Conservation (phyloP, 1,140 invertebrate genomes). For the Eubasilissa regina region DNA sequence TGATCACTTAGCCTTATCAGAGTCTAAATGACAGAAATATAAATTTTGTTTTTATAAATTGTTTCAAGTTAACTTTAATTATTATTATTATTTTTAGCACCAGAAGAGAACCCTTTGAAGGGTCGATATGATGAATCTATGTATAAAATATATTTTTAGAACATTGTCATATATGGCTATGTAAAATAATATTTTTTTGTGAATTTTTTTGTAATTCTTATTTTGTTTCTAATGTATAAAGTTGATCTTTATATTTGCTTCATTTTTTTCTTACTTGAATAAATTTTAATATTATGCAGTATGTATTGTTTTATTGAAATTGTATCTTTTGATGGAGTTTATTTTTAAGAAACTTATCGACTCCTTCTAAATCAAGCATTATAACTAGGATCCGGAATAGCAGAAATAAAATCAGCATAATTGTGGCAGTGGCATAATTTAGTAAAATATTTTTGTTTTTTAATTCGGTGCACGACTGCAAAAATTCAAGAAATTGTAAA, state of each 20-base stretch:
- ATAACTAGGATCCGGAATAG: too few species aligned
- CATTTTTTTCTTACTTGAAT: constrained; percentile 39
- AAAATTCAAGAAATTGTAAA: too few species aligned
- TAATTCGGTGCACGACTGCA: too few species aligned
- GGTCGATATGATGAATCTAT: constrained; percentile 17
- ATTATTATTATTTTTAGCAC: constrained; percentile 16
- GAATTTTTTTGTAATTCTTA: constrained; percentile 26
- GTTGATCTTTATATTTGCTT: constrained; percentile 46
- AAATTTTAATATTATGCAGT: constrained; percentile 43
- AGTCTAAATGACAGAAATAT: neutral
- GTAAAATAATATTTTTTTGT: constrained; percentile 39
- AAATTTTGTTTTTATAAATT: constrained; percentile 7
- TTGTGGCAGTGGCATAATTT: too few species aligned
- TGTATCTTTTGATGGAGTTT: too few species aligned
- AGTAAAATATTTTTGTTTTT: too few species aligned
- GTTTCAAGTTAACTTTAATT: constrained; percentile 15
- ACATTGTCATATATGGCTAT: constrained; percentile 23
- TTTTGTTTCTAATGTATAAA: constrained; percentile 45
- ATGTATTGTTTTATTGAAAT: constrained; percentile 23
- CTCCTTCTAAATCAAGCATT: too few species aligned
- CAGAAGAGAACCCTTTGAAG: constrained; percentile 16
- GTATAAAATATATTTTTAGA: constrained; percentile 44
- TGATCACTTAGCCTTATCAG: neutral
- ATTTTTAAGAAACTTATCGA: too few species aligned
- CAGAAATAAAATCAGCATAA: too few species aligned